phyloP scores from a whole-genome alignment of 2,797 vertebrate species.

The Salmo trutta region DNA sequence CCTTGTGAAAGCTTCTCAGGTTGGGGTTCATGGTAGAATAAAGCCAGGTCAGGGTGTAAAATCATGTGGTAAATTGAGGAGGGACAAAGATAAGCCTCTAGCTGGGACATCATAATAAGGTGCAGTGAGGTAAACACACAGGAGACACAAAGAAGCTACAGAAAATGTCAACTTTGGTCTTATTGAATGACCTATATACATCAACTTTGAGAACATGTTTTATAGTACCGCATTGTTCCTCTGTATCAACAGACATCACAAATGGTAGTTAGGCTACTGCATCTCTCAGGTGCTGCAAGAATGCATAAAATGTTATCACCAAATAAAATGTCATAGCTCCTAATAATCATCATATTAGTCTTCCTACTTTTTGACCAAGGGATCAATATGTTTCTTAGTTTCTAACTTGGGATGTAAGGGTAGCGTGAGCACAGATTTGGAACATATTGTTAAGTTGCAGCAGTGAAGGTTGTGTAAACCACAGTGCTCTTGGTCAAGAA shows the following conservation, averaged over 20 bases:
- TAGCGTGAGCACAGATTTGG: slow-evolving; percentile 21
- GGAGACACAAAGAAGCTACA: no score
- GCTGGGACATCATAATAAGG: no score
- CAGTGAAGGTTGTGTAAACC: slow-evolving; percentile 19
- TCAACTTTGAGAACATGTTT: not conserved
- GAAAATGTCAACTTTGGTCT: no score
- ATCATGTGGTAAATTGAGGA: no score
- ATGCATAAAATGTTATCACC: not conserved
- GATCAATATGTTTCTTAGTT: not conserved
- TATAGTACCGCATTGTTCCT: not conserved
- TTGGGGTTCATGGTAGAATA: no score
- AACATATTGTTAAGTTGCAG: slow-evolving; percentile 31
- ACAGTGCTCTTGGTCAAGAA: slow-evolving; percentile 20
- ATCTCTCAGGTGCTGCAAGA: not conserved
- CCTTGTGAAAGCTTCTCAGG: not conserved
- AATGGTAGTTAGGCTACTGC: not conserved
- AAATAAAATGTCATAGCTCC: not conserved
- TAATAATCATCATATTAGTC: not conserved
- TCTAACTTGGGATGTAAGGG: not conserved
- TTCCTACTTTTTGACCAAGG: not conserved
- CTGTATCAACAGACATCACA: not conserved
- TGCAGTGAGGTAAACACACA: no score
- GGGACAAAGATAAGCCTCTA: no score
- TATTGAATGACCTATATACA: no score
- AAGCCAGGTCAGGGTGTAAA: no score